These are phyloP conservation scores for Dolichomitus sp. DNA, from an alignment of 2,888 invertebrate species.

Conservation along the genomic window DNA sequence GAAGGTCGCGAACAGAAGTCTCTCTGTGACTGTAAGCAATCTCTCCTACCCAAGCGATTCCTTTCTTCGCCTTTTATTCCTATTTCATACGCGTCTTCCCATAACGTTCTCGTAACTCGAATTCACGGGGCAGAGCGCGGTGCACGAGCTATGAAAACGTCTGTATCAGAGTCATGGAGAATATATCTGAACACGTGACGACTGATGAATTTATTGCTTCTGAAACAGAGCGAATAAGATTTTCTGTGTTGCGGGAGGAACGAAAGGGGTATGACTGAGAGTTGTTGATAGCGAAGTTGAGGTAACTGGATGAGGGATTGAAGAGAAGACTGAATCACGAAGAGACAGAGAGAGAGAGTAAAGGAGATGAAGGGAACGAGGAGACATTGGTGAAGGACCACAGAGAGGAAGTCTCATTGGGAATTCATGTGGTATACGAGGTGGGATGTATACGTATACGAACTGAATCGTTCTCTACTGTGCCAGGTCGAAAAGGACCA, in stretches of 20 bases:
- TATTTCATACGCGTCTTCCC: conserved; percentile 64
- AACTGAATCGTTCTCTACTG: conserved; percentile 43
- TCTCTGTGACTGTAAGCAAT: conserved; percentile 57
- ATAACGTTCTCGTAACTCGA: conserved; percentile 56
- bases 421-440: conserved; percentile 80
- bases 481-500: conserved; percentile 58
- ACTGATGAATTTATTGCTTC: conserved; percentile 84
- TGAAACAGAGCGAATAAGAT: conserved; percentile 76
- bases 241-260: conserved; percentile 67
- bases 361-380: conserved; percentile 54
- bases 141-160: conserved; percentile 37
- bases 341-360: conserved; percentile 29
- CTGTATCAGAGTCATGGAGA: conserved; percentile 37
- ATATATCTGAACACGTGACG: conserved; percentile 70
- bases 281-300: conserved; percentile 31
- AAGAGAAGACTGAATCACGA: conserved; percentile 62
- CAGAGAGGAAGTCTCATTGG: conserved; percentile 75
- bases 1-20: conserved; percentile 65
- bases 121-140: conserved; percentile 23
- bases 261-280: neutral
- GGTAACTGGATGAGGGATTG: conserved; percentile 55
- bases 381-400: conserved; percentile 50
- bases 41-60: conserved; percentile 62
- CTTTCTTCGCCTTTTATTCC: conserved; percentile 66
- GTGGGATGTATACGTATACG: conserved; percentile 52